Conservation (phyloP, 2,113 vertebrate species). For the Siphamia tubifer region DNA sequence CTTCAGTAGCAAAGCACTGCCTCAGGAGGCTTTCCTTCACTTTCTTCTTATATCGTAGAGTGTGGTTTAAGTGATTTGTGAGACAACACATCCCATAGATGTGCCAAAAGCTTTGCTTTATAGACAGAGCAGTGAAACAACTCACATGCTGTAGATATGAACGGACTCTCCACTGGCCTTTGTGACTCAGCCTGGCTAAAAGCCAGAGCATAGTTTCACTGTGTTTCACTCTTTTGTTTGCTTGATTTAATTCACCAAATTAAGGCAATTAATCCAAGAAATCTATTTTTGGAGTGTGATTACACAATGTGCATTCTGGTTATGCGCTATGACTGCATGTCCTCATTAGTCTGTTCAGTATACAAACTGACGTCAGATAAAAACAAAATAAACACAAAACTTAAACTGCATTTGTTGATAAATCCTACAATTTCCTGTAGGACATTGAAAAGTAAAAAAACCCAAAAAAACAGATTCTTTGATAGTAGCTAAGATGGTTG, state of each 20-base stretch:
- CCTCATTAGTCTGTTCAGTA: constrained; percentile 42
- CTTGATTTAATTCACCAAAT: constrained; percentile 46
- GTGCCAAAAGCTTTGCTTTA: constrained; percentile 73
- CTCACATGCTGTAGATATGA: constrained; percentile 19
- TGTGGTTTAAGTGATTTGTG: constrained; percentile 61
- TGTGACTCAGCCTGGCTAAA: constrained; percentile 47
- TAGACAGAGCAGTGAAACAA: constrained; percentile 20
- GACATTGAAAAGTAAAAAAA: too few species aligned
- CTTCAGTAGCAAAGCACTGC: constrained; percentile 25
- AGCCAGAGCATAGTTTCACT: constrained; percentile 26
- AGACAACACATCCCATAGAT: constrained; percentile 56
- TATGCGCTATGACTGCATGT: constrained; percentile 26
- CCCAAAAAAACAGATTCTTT: too few species aligned
- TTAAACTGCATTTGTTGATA: constrained; percentile 1
- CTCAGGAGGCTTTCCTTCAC: constrained; percentile 33
- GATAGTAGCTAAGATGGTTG: too few species aligned
- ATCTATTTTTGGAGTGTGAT: constrained; percentile 56
- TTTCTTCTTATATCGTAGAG: constrained; percentile 13
- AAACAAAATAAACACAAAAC: constrained; percentile 14
- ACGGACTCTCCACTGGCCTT: constrained; percentile 7
- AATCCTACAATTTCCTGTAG: neutral
- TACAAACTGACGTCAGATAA: constrained; percentile 25
- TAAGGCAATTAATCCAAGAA: constrained; percentile 53
- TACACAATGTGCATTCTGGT: constrained; percentile 30
- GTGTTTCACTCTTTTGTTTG: constrained; percentile 45